Evolutionary conservation across 2,797 vertebrate species (phyloP).

Genomic region (Myotis daubentonii): DNA sequence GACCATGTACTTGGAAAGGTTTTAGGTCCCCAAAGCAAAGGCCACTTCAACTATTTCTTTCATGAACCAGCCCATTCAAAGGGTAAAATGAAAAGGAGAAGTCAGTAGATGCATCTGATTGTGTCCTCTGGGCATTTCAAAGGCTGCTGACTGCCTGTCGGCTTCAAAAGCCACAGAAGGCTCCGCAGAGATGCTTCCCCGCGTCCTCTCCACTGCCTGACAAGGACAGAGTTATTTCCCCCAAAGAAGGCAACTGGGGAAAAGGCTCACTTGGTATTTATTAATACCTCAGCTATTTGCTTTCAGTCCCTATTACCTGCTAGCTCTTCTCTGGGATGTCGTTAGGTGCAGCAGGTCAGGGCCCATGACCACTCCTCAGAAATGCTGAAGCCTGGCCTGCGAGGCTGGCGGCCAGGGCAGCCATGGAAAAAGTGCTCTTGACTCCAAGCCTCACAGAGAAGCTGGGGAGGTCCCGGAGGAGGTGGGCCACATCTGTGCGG

Average conservation of each 20-base stretch:
- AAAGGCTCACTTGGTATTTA: not conserved
- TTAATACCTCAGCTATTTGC: not conserved
- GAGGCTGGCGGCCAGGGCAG: not conserved
- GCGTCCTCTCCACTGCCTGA: not conserved
- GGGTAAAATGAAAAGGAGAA: not conserved
- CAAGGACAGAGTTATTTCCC: constrained; percentile 6
- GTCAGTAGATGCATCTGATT: not conserved
- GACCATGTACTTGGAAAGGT: not conserved
- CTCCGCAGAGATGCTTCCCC: not conserved
- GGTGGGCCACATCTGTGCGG: not conserved
- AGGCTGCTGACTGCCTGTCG: not conserved
- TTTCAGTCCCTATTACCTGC: not conserved
- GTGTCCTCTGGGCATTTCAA: constrained; percentile 11
- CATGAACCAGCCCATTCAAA: not conserved
- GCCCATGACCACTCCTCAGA: not conserved
- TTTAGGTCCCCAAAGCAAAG: not conserved
- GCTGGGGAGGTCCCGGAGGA: not conserved
- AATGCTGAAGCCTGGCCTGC: not conserved
- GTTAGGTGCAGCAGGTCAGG: not conserved
- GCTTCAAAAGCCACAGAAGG: not conserved
- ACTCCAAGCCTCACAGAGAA: not conserved
- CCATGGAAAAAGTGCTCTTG: not conserved
- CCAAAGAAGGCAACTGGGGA: not conserved
- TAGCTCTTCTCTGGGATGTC: not conserved
- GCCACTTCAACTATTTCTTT: not conserved